Evolutionary conservation across 2,888 invertebrate genomes (phyloP).

Genomic region (Rhodophaea formosa): DNA sequence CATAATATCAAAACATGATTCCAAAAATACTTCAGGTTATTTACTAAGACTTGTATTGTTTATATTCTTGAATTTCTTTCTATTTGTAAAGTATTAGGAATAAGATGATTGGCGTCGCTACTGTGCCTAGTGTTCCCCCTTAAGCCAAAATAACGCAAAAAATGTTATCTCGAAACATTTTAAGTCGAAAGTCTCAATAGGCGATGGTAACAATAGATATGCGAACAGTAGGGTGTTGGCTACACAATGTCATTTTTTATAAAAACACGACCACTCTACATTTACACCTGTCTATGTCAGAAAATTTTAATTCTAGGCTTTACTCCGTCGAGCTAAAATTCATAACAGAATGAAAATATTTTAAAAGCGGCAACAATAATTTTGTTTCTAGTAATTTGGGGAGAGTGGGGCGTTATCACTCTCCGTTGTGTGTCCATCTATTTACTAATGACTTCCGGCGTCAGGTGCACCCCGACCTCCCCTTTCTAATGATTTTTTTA

Average conservation of each 20-base stretch:
- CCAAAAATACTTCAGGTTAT: no score
- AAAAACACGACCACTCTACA: constrained; percentile 40
- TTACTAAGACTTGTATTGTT: no score
- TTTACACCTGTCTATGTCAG: constrained; percentile 27
- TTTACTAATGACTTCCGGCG: constrained; percentile 81
- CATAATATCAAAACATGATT: no score
- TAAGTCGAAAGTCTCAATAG: constrained; percentile 48
- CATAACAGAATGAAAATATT: constrained; percentile 17
- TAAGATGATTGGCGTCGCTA: no score
- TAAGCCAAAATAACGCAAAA: constrained; percentile 26
- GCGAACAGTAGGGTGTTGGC: constrained; percentile 63
- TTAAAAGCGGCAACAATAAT: constrained; percentile 24
- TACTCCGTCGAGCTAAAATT: constrained; percentile 20
- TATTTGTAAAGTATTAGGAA: no score
- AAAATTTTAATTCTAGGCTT: constrained; percentile 20
- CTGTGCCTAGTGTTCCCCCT: no score
- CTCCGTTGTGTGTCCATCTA: constrained; percentile 71
- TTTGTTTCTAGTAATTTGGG: constrained; percentile 59
- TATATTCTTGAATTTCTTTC: no score
- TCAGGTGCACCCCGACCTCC: constrained; percentile 68
- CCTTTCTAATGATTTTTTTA: constrained; percentile 57
- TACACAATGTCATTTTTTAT: constrained; percentile 68
- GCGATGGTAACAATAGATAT: constrained; percentile 68
- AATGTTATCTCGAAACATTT: constrained; percentile 49
- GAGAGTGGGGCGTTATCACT: constrained; percentile 72